Evolutionary conservation across 1,140 invertebrate species (phyloP).

Genomic region (Drosophila virilis): DNA sequence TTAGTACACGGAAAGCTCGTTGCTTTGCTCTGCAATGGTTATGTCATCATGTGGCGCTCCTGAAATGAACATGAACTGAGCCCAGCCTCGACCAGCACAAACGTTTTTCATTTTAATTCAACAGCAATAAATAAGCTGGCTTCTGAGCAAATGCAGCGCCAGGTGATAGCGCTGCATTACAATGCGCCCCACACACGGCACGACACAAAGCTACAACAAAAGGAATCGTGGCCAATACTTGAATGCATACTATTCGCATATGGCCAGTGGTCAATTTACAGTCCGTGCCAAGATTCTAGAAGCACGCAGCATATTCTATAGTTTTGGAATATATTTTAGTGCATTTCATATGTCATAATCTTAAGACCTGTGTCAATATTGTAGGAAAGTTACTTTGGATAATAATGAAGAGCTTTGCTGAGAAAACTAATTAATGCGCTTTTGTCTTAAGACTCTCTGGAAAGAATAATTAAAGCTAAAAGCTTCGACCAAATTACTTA

Average conservation of each 20-base stretch:
- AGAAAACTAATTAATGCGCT: too few relatives aligned
- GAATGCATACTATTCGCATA: neutral
- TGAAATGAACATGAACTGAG: slow-evolving; percentile 43
- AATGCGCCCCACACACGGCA: slow-evolving; percentile 17
- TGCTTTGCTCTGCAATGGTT: slow-evolving; percentile 34
- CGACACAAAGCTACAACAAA: slow-evolving; percentile 28
- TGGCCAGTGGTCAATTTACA: slow-evolving; percentile 19
- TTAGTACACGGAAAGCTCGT: slow-evolving; percentile 54
- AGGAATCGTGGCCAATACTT: slow-evolving; percentile 4
- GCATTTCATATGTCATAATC: too few relatives aligned
- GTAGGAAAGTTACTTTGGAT: too few relatives aligned
- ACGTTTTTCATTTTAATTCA: slow-evolving; percentile 65
- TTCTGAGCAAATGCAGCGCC: slow-evolving; percentile 44
- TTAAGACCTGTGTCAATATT: too few relatives aligned
- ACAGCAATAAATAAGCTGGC: slow-evolving; percentile 64
- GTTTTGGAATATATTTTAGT: too few relatives aligned
- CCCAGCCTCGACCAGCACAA: slow-evolving; percentile 32
- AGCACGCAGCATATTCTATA: too few relatives aligned
- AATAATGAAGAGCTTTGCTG: too few relatives aligned
- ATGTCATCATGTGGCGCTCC: slow-evolving; percentile 22
- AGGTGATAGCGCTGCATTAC: slow-evolving; percentile 53
- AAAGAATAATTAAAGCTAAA: too few relatives aligned
- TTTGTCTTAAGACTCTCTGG: too few relatives aligned
- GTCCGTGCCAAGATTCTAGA: neutral
- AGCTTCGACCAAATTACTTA: too few relatives aligned